Percentiles rank a stretch among this genome's conserved stretches.
Evolutionary conservation across 2,797 vertebrate genomes (phyloP).

Genomic region (Xiphorhynchus erythropygius): DNA sequence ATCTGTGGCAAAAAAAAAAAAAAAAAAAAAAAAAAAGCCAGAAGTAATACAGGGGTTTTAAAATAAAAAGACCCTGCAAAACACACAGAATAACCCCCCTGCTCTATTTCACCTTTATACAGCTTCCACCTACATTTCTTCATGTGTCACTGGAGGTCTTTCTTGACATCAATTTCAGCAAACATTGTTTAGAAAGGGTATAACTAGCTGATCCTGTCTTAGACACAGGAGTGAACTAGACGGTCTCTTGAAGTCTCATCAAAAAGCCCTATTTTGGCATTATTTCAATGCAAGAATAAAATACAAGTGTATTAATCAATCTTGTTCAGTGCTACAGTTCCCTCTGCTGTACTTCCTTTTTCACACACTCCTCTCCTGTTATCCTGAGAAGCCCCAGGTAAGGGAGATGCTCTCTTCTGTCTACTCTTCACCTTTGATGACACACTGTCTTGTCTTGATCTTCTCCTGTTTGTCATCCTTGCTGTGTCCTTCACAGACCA

Average conservation of each 20-base stretch:
- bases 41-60: background rate
- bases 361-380: background rate
- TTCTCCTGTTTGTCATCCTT: background rate
- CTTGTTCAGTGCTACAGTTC: background rate
- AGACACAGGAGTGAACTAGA: background rate
- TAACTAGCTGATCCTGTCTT: background rate
- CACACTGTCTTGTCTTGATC: background rate
- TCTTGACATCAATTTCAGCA: background rate
- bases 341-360: background rate
- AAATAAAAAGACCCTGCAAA: background rate
- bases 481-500: background rate
- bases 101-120: background rate
- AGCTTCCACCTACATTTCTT: background rate
- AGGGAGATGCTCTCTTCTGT: background rate
- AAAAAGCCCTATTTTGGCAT: background rate
- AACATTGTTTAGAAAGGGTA: background rate
- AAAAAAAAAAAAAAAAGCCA: background rate
- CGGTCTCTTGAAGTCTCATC: background rate
- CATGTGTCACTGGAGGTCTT: background rate
- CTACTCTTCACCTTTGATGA: background rate
- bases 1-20: too few relatives aligned
- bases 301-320: background rate
- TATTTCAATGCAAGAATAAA: background rate
- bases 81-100: background rate
- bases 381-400: background rate